Conservation (phyloP, 2,797 vertebrate genomes). For the Gymnocypris eckloni region DNA sequence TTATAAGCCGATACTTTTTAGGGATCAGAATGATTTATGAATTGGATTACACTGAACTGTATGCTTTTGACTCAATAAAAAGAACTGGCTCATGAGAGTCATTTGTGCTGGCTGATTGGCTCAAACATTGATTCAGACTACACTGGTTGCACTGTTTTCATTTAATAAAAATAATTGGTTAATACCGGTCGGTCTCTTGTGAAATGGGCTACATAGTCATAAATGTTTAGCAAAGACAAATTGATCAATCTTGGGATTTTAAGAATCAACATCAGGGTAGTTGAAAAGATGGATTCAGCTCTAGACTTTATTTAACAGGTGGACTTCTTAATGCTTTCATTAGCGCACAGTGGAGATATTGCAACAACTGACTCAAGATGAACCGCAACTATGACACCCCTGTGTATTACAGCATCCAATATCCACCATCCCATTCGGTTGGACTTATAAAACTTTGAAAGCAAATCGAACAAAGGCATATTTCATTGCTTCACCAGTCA, state of each 20-base stretch:
- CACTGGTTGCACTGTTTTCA: neutral
- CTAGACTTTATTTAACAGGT: neutral
- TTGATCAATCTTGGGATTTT: neutral
- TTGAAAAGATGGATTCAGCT: neutral
- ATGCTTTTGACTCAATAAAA: neutral
- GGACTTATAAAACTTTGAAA: neutral
- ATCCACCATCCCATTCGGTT: slow-evolving; percentile 10
- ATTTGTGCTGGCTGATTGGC: neutral
- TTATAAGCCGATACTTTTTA: neutral
- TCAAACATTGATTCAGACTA: neutral
- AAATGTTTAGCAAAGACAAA: neutral
- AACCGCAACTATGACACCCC: neutral
- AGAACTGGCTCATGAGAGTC: neutral
- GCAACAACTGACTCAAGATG: neutral
- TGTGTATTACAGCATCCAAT: neutral
- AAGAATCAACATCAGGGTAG: neutral
- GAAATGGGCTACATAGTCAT: neutral
- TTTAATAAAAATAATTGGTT: neutral
- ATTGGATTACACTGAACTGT: neutral
- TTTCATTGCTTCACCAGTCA: slow-evolving; percentile 27
- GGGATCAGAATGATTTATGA: neutral
- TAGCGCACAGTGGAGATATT: neutral
- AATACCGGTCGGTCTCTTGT: neutral
- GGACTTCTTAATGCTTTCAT: neutral
- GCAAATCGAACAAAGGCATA: neutral